phyloP scores from a whole-genome alignment of 2,113 vertebrate species.

The Rhabdornis inornatus region DNA sequence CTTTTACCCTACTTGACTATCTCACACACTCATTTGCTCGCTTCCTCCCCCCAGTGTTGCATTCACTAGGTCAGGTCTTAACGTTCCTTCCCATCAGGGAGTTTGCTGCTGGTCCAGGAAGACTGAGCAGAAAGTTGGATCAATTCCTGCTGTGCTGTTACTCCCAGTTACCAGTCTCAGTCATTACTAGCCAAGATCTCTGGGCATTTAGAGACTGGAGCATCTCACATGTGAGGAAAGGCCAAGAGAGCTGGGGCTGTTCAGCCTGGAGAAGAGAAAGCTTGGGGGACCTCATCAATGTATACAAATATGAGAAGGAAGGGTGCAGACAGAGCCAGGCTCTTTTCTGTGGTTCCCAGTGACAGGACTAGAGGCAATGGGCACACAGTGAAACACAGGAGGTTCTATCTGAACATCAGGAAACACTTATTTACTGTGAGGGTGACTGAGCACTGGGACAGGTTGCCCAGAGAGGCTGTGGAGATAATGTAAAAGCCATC shows the following conservation, averaged over 20 bases:
- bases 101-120: background rate
- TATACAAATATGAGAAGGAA: background rate
- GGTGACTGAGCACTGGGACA: too few species aligned
- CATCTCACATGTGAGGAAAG: background rate
- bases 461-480: too few species aligned
- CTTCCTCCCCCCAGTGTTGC: background rate
- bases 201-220: background rate
- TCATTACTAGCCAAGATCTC: background rate
- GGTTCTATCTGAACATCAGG: too few species aligned
- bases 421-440: too few species aligned
- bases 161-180: background rate
- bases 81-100: background rate
- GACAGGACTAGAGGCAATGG: too few species aligned
- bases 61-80: background rate
- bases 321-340: background rate
- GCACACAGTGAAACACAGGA: too few species aligned
- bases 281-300: background rate
- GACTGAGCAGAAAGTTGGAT: background rate
- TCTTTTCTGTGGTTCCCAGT: too few species aligned
- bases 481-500: too few species aligned
- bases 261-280: background rate
- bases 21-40: background rate
- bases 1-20: background rate
- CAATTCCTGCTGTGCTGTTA: background rate
- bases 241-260: background rate